A percentile compares a stretch with the other conserved stretches of the same genome.
Conservation (phyloP, 2,113 vertebrate species). For the Nymphicus hollandicus region DNA sequence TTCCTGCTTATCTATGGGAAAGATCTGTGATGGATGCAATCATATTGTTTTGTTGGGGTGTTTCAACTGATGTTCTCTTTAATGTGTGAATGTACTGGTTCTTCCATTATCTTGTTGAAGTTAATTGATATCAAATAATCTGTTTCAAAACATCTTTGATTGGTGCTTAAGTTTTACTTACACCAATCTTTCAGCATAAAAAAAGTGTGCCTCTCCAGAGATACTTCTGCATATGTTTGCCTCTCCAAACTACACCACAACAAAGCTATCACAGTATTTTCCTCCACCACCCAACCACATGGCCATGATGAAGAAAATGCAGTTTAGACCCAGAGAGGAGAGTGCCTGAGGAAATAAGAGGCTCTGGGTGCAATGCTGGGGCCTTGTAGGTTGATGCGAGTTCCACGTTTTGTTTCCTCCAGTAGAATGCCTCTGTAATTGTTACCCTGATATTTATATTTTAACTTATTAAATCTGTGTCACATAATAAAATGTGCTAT, state of each 20-base stretch:
- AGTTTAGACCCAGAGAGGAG: neutral
- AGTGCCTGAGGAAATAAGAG: neutral
- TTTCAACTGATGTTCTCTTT: neutral
- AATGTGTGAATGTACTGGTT: neutral
- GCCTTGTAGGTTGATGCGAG: neutral
- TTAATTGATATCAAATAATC: neutral
- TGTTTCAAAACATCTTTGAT: neutral
- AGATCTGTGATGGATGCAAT: neutral
- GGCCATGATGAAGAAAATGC: neutral
- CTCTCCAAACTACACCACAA: neutral
- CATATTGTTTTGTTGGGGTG: neutral
- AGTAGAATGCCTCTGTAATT: neutral
- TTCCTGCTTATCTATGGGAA: neutral
- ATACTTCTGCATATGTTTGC: neutral
- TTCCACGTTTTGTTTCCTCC: conserved; percentile 11
- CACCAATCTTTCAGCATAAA: neutral
- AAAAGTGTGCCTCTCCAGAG: neutral
- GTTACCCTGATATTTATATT: conserved; percentile 41
- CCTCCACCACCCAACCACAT: neutral
- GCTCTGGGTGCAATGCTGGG: neutral
- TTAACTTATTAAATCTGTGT: conserved; percentile 30
- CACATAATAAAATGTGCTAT: conserved; percentile 9
- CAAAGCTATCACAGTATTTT: neutral
- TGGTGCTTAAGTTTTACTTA: neutral
- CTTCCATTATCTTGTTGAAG: neutral